Evolutionary conservation across 2,113 vertebrate species (phyloP).

Genomic region (Rousettus leschenaultii): DNA sequence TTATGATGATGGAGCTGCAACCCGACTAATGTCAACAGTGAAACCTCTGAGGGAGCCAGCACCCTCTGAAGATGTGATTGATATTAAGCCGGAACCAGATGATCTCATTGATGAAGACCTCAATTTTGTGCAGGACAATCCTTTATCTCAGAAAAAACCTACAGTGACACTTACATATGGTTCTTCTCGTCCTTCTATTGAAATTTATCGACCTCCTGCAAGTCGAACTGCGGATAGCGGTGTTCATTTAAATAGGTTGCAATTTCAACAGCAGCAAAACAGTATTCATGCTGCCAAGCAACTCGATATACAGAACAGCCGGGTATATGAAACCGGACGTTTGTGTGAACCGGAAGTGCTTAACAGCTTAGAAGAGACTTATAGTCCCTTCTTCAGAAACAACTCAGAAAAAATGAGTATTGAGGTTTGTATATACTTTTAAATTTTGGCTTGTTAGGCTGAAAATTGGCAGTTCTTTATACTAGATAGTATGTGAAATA

Average conservation of each 20-base stretch:
- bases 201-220: conserved; percentile 89
- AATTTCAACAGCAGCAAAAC: conserved; percentile 75
- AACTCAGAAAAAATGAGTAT: conserved; percentile 80
- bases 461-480: neutral
- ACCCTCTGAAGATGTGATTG: conserved; percentile 95
- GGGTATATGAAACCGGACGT: conserved; percentile 78
- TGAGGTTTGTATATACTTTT: conserved; percentile 81
- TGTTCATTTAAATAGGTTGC: conserved; percentile 71
- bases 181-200: conserved; percentile 82
- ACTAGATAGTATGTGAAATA: neutral
- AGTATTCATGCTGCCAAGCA: conserved; percentile 67
- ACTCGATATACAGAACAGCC: conserved; percentile 77
- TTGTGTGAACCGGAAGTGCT: conserved; percentile 78
- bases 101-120: conserved; percentile 93
- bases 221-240: conserved; percentile 79
- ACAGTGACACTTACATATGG: conserved; percentile 80
- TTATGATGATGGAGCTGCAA: conserved; percentile 81
- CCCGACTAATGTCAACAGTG: conserved; percentile 90
- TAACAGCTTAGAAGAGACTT: conserved; percentile 82
- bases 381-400: conserved; percentile 83
- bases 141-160: conserved; percentile 79
- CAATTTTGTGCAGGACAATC: conserved; percentile 84
- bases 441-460: neutral
- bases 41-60: conserved; percentile 90
- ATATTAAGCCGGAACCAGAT: conserved; percentile 96